A percentile compares a stretch with the other conserved stretches of the same genome.
Conservation (phyloP, 2,797 vertebrate species). For the Coccyzus lansbergi region DNA sequence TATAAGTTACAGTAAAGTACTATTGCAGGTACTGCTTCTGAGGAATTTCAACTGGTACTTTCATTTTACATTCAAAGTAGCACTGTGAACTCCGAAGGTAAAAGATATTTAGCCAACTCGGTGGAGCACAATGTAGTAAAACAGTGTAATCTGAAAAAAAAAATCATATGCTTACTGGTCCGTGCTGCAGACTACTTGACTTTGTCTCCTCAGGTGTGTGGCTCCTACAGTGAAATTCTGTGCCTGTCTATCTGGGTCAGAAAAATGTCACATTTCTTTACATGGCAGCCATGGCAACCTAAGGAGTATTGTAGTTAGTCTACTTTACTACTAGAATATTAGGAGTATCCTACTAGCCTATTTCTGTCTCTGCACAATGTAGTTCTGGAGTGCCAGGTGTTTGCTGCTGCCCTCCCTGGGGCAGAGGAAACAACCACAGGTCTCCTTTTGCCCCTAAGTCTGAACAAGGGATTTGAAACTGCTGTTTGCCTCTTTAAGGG, state of each 20-base stretch:
- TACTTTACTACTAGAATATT: neutral
- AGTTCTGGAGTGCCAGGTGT: neutral
- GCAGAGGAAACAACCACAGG: neutral
- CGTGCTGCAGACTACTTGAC: neutral
- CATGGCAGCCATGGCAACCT: neutral
- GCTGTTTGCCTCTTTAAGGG: fast-evolving
- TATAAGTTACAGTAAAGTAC: neutral
- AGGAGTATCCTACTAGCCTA: neutral
- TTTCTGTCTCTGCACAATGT: neutral
- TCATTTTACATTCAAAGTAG: neutral
- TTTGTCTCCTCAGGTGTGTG: neutral
- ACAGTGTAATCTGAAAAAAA: neutral
- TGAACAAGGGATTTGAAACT: fast-evolving
- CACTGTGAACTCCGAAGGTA: neutral
- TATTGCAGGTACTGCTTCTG: neutral
- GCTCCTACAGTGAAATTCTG: neutral
- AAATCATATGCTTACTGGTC: neutral
- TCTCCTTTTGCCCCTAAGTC: neutral
- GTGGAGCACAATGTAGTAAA: neutral
- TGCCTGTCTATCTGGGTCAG: neutral
- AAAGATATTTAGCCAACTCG: neutral
- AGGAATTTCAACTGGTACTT: neutral
- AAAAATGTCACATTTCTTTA: neutral
- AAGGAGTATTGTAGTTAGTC: neutral
- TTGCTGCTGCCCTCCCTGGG: neutral